Conservation (phyloP, 2,113 vertebrate genomes). For the Dendrocopos noguchii region DNA sequence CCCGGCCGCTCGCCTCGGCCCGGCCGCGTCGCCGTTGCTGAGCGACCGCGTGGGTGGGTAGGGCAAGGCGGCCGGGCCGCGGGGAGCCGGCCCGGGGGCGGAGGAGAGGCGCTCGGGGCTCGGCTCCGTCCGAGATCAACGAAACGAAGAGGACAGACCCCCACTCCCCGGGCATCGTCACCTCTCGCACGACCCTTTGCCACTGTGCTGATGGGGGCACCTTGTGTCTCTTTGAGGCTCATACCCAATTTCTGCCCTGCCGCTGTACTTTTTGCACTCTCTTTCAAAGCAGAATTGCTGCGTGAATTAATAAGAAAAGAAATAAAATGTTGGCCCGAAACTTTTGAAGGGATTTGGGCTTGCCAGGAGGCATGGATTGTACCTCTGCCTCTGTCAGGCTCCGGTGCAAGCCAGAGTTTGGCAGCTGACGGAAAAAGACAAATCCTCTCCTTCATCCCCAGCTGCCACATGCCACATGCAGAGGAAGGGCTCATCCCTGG, state of each 20-base stretch:
- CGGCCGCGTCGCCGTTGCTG: neutral
- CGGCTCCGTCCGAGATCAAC: neutral
- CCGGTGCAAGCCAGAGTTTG: rapidly evolving
- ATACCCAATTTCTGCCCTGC: rapidly evolving
- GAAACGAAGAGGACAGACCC: too few species aligned
- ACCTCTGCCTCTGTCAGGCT: rapidly evolving
- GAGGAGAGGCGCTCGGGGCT: neutral
- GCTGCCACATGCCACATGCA: rapidly evolving
- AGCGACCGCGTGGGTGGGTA: neutral
- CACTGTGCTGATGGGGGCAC: too few species aligned
- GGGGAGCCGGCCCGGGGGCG: neutral
- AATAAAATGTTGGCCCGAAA: neutral
- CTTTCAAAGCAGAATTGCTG: neutral
- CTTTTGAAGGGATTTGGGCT: neutral
- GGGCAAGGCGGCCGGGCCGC: neutral
- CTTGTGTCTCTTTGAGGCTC: rapidly evolving
- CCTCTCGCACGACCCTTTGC: neutral
- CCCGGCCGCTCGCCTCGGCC: neutral
- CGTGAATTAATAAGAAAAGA: neutral
- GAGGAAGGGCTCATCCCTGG: neutral
- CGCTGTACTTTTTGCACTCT: neutral
- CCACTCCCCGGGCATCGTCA: rapidly evolving
- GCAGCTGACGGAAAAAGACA: neutral
- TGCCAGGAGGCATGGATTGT: rapidly evolving
- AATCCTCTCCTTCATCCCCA: neutral